These are phyloP conservation scores for Archivesica marissinica DNA, from an alignment of 1,140 invertebrate species.

Conservation along the genomic window DNA sequence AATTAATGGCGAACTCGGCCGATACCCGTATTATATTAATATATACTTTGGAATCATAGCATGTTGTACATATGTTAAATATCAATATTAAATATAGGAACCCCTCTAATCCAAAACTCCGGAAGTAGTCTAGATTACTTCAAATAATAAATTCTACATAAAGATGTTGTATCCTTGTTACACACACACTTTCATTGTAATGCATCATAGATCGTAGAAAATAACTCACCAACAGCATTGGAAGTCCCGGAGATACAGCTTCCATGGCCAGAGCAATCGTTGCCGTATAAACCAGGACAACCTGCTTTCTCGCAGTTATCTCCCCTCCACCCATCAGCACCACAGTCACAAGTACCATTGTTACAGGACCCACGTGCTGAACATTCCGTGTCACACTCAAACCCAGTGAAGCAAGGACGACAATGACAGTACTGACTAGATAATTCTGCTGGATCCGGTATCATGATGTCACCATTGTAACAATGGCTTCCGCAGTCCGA, in stretches of 20 bases:
- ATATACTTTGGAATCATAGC: no score
- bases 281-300: slow-evolving; percentile 62
- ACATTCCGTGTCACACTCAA: slow-evolving; percentile 63
- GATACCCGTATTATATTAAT: no score
- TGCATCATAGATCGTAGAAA: no score
- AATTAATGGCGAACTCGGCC: no score
- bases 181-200: no score
- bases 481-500: slow-evolving; percentile 70
- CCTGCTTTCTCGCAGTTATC: slow-evolving; percentile 69
- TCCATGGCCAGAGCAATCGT: slow-evolving; percentile 64
- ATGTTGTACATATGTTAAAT: no score
- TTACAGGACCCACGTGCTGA: slow-evolving; percentile 58
- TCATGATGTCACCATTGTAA: slow-evolving; percentile 68
- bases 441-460: slow-evolving; percentile 41
- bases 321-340: slow-evolving; percentile 68
- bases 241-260: slow-evolving; percentile 63
- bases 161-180: no score
- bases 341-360: slow-evolving; percentile 65
- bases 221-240: slow-evolving; percentile 24
- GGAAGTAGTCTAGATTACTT: no score
- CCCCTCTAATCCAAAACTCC: no score
- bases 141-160: no score
- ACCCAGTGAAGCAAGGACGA: slow-evolving; percentile 63
- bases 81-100: no score
- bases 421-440: slow-evolving; percentile 62